Evolutionary conservation across 2,113 vertebrate genomes (phyloP).

Genomic region (Nymphicus hollandicus): DNA sequence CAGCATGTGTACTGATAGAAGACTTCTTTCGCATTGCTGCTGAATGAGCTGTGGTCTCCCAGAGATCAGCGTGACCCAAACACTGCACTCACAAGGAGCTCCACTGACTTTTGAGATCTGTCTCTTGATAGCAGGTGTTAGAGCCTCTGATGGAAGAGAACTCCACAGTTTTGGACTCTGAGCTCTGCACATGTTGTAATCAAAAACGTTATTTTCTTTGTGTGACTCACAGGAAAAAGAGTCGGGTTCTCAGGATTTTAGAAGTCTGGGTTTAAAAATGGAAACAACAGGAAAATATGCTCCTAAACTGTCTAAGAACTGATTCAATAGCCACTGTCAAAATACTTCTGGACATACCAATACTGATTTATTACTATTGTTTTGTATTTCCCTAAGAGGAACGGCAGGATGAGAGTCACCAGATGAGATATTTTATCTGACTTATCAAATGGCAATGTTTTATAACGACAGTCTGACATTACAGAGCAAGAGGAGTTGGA

Average conservation of each 20-base stretch:
- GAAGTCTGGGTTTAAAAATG: not conserved
- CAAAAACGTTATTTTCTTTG: not conserved
- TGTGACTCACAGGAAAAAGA: not conserved
- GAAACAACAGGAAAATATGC: constrained; percentile 2
- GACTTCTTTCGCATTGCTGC: not conserved
- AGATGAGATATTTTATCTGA: not conserved
- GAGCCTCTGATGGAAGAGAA: not conserved
- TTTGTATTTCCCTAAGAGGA: not conserved
- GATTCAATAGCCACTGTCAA: not conserved
- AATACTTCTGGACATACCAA: not conserved
- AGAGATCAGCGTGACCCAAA: not conserved
- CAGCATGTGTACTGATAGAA: accelerated
- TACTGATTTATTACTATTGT: not conserved
- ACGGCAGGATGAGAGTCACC: not conserved
- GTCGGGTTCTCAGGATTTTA: not conserved
- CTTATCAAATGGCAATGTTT: not conserved
- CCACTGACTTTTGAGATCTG: accelerated
- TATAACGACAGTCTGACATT: not conserved
- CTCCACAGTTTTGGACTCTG: not conserved
- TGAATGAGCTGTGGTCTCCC: not conserved
- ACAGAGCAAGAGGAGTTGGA: not conserved
- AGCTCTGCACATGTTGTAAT: not conserved
- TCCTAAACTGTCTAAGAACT: not conserved
- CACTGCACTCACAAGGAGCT: not conserved
- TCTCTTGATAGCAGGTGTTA: not conserved